phyloP scores from a whole-genome alignment of 2,888 invertebrate species.

The Sphaeridia pumilis region DNA sequence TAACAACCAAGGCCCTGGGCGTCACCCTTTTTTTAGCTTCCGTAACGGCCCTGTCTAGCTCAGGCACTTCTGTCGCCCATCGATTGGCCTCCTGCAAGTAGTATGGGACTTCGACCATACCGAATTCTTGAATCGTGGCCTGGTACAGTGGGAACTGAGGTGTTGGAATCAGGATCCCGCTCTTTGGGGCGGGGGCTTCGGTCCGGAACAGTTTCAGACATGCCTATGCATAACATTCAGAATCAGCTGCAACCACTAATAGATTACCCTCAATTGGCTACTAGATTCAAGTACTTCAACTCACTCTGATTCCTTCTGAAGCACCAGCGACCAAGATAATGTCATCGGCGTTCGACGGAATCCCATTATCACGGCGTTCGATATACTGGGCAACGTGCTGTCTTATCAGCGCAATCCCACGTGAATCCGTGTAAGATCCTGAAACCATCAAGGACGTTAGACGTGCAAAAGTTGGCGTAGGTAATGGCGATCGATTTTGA shows the following conservation, averaged over 20 bases:
- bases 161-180: conserved; percentile 91
- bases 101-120: conserved; percentile 68
- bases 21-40: conserved; percentile 52
- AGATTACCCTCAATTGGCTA: background rate
- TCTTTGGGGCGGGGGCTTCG: conserved; percentile 47
- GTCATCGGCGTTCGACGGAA: conserved; percentile 60
- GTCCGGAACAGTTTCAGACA: conserved; percentile 59
- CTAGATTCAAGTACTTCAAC: conserved; percentile 9
- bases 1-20: conserved; percentile 81
- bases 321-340: conserved; percentile 79
- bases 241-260: background rate
- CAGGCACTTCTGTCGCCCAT: conserved; percentile 70
- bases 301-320: conserved; percentile 81
- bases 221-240: conserved; percentile 41
- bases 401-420: conserved; percentile 80
- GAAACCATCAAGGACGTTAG: no score
- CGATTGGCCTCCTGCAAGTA: conserved; percentile 76
- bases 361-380: conserved; percentile 61
- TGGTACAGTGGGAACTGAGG: conserved; percentile 98
- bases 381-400: conserved; percentile 84
- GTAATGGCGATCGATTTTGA: no score
- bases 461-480: no score
- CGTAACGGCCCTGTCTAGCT: conserved; percentile 61
- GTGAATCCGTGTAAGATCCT: conserved; percentile 84
- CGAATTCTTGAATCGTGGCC: conserved; percentile 85